Evolutionary conservation across 1,140 invertebrate species (phyloP).

Genomic region (Temnothorax longispinosus): DNA sequence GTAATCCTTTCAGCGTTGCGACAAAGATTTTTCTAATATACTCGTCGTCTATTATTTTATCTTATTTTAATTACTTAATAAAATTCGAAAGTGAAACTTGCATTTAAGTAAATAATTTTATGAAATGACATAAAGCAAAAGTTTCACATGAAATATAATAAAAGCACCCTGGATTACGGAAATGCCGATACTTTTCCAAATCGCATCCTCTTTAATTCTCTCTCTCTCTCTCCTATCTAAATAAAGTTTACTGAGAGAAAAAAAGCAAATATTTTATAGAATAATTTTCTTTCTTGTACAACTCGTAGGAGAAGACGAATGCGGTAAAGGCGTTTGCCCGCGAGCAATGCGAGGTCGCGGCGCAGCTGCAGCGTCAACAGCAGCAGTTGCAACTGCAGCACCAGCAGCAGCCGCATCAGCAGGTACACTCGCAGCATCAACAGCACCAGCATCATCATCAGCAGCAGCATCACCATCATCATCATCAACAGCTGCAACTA

Average conservation of each 20-base stretch:
- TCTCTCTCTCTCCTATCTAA: neutral
- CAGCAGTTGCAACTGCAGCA: constrained; percentile 78
- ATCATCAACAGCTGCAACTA: constrained; percentile 61
- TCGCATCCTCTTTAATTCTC: neutral
- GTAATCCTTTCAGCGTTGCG: neutral
- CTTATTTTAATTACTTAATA: neutral
- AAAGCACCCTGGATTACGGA: no score
- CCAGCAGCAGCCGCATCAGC: constrained; percentile 74
- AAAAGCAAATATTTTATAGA: neutral
- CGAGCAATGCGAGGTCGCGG: constrained; percentile 84
- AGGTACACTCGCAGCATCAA: constrained; percentile 65
- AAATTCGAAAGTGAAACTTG: neutral
- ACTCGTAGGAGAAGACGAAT: constrained; percentile 86
- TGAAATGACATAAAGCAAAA: neutral
- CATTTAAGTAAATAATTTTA: neutral
- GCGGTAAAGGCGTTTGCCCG: constrained; percentile 85
- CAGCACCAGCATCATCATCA: constrained; percentile 66
- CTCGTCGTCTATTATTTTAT: neutral
- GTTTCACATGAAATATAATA: neutral
- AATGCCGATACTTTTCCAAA: neutral
- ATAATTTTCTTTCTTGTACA: neutral
- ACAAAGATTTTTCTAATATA: neutral
- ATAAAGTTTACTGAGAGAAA: neutral
- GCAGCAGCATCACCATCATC: constrained; percentile 54
- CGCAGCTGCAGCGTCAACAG: constrained; percentile 79